A percentile compares a stretch with the other conserved stretches of the same genome.
phyloP scores from a whole-genome alignment of 2,797 vertebrate genomes.

The Anguilla anguilla region DNA sequence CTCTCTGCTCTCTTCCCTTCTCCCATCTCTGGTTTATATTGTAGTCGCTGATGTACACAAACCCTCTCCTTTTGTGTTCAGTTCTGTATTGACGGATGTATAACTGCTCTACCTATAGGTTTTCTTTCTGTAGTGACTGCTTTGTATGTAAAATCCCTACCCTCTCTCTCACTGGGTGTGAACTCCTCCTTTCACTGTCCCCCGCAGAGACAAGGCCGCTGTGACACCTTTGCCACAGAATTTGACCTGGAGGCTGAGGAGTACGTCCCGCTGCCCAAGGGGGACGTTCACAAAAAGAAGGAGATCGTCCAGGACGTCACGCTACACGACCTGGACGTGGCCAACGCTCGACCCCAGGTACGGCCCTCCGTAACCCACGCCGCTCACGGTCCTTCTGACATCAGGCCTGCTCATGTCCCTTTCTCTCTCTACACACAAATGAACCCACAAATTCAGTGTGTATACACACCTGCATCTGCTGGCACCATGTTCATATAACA shows the following conservation, averaged over 20 bases:
- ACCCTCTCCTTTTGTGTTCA: neutral
- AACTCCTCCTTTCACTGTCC: constrained; percentile 22
- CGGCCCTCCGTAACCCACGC: neutral
- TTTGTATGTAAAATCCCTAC: neutral
- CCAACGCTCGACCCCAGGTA: constrained; percentile 97
- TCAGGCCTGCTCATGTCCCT: neutral
- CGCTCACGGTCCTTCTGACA: neutral
- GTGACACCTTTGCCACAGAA: constrained; percentile 97
- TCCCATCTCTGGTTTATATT: neutral
- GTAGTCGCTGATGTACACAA: neutral
- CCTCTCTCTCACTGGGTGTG: neutral
- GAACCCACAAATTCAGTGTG: neutral
- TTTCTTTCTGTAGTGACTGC: neutral
- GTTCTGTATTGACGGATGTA: neutral
- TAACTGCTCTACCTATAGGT: neutral
- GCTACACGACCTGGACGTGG: constrained; percentile 93
- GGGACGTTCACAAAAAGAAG: constrained; percentile 99
- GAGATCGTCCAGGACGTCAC: constrained; percentile 99
- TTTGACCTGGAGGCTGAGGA: constrained; percentile 99
- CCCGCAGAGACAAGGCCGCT: constrained; percentile 92
- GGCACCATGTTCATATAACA: neutral
- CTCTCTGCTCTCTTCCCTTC: neutral
- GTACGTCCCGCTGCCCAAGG: constrained; percentile 96
- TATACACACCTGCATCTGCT: neutral
- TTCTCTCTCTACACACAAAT: neutral